Evolutionary conservation across 1,140 invertebrate species (phyloP).

Genomic region (Yoshiicerus persimilis): DNA sequence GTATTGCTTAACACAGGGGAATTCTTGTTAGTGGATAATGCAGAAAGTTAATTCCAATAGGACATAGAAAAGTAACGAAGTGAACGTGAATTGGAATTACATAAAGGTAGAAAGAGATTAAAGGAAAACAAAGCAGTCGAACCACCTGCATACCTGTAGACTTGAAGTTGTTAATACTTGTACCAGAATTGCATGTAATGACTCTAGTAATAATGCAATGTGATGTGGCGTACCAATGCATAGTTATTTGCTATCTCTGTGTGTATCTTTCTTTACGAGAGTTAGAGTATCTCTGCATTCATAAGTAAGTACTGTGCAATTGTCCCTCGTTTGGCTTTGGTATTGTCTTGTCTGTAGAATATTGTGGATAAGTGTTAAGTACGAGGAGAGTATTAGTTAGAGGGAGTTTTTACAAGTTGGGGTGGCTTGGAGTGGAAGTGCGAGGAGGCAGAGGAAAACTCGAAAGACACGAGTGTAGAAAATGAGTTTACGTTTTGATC

Average conservation of each 20-base stretch:
- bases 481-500: constrained; percentile 48
- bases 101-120: background rate
- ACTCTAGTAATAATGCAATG: background rate
- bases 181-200: background rate
- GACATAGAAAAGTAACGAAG: background rate
- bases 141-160: background rate
- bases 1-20: background rate
- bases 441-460: background rate
- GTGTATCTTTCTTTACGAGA: background rate
- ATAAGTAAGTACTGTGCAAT: background rate
- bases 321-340: background rate
- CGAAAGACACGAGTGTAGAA: background rate
- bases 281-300: background rate
- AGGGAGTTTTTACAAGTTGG: constrained; percentile 16
- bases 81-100: background rate
- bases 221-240: background rate
- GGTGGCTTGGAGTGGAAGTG: background rate
- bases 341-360: background rate
- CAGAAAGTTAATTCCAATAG: background rate
- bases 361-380: background rate
- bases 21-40: background rate
- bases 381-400: background rate
- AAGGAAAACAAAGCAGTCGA: background rate
- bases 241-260: background rate
- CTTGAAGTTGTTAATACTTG: background rate